Evolutionary conservation across 2,797 vertebrate genomes (phyloP), one percentile per base, ranked within the genome.

Genomic region (Pangasius mekongensis): DNA sequence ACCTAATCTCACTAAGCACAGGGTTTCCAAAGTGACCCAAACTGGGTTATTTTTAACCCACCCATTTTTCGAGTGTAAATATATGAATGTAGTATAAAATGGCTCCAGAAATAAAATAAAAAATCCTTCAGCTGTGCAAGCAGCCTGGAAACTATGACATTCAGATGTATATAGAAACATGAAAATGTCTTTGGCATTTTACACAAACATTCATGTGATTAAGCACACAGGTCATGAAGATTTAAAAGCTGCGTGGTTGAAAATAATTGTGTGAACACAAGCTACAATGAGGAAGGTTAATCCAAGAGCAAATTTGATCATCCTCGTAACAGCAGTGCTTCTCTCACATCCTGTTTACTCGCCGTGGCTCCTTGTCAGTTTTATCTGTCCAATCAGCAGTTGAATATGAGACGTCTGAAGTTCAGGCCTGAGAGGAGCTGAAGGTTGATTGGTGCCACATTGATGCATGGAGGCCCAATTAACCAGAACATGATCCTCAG

Each of bases 401-500:
- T 94, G 91, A 95, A 95, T 93, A 91, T 92, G 94, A 96, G 94
- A 94, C 88, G 91, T 94, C 96, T 96, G 95, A 95, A 96, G 95
- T 96, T 94, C 95, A 94, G 92, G 92, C 87, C 94, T 94, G 95
- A 96, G 95, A 94, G 95, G 95, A 94, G 91, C 94, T 94, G 95
- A 95, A 91, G 94, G 94, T 93, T 93, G 95, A 96, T 94, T 95
- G 95, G 96, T 95, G 94, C 94, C 94, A 94, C 93, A 93, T 95
- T 93, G 93, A 95, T 93, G 94, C 95, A 92, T 93, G 94, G 94
- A 95, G 95, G 95, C 95, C 95, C 95, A 94, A 94, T 95, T 89
- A 96, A 95, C 94, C 93, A 90, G 96, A 97, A 97, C 93, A 93
- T 93, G 96, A 97, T 97, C 96, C 95, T 91, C 92, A 93, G 92